phyloP scores from a whole-genome alignment of 2,888 invertebrate species.

The Agrotis exclamationis region DNA sequence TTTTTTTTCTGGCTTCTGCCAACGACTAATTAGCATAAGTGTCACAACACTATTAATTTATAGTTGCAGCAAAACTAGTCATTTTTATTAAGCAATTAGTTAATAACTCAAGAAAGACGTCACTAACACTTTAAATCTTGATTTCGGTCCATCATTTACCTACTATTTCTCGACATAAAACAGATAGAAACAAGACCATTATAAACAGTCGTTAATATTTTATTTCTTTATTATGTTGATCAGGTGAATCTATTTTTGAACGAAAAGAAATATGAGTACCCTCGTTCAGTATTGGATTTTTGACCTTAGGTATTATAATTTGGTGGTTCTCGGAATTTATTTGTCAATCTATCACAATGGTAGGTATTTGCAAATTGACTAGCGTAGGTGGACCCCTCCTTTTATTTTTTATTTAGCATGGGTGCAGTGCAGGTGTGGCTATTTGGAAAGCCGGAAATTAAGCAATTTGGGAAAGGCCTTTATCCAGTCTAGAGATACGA shows the following conservation, averaged over 20 bases:
- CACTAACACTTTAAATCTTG: slow-evolving; percentile 18
- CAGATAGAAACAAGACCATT: slow-evolving; percentile 11
- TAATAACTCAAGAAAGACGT: neutral
- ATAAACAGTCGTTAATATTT: slow-evolving; percentile 38
- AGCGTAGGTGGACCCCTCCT: slow-evolving; percentile 12
- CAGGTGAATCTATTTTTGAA: slow-evolving; percentile 10
- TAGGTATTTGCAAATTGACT: slow-evolving; percentile 3
- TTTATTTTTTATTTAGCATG: neutral
- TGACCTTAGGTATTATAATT: neutral
- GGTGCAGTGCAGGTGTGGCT: slow-evolving; percentile 17
- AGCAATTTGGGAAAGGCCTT: slow-evolving; percentile 6
- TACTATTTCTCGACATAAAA: slow-evolving; percentile 2
- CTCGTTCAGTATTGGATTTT: slow-evolving; percentile 10
- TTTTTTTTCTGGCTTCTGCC: too few relatives aligned
- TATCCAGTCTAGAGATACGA: neutral
- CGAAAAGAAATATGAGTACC: slow-evolving; percentile 20
- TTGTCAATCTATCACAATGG: slow-evolving; percentile 3
- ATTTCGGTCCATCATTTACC: neutral
- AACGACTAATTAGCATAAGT: neutral
- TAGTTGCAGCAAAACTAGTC: neutral
- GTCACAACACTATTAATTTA: slow-evolving; percentile 7
- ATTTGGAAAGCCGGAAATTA: slow-evolving; percentile 31
- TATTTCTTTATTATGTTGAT: slow-evolving; percentile 45
- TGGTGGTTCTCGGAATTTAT: slow-evolving; percentile 15
- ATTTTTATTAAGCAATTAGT: slow-evolving; percentile 11